phyloP scores from a whole-genome alignment of 2,888 invertebrate genomes.

The Congeria kusceri region DNA sequence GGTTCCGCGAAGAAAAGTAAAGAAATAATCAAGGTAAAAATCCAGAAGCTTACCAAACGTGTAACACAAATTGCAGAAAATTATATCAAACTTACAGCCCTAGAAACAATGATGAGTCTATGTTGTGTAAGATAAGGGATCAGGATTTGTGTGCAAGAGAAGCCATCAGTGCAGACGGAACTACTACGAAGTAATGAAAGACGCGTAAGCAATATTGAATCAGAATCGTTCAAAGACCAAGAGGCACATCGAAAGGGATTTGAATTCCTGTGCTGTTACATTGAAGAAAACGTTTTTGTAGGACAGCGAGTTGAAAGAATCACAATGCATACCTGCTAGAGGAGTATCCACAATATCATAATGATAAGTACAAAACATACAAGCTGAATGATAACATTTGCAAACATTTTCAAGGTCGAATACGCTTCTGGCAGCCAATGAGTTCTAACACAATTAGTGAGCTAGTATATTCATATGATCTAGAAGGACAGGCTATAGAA shows the following conservation, averaged over 20 bases:
- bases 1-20: too few species aligned
- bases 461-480: constrained; percentile 36
- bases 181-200: constrained; percentile 28
- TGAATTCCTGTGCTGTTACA: constrained; percentile 17
- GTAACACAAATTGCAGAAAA: constrained; percentile 41
- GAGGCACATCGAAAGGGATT: constrained; percentile 27
- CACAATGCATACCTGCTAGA: constrained; percentile 34
- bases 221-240: constrained; percentile 9
- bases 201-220: constrained; percentile 8
- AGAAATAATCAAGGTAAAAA: constrained; percentile 18
- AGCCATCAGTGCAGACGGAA: constrained; percentile 34
- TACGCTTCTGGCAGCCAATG: constrained; percentile 49
- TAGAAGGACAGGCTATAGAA: constrained; percentile 46
- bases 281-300: constrained; percentile 27
- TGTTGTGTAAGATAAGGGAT: constrained; percentile 26
- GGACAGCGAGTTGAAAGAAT: constrained; percentile 43
- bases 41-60: constrained; percentile 35
- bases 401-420: constrained; percentile 29
- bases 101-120: constrained; percentile 13
- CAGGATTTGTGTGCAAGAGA: constrained; percentile 37
- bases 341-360: constrained; percentile 33
- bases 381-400: constrained; percentile 45
- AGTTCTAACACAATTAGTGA: constrained; percentile 18
- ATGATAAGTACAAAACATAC: constrained; percentile 52
- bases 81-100: constrained; percentile 25